These are phyloP conservation scores for Baccha elongata DNA, from an alignment of 2,888 invertebrate species.

Conservation along the genomic window DNA sequence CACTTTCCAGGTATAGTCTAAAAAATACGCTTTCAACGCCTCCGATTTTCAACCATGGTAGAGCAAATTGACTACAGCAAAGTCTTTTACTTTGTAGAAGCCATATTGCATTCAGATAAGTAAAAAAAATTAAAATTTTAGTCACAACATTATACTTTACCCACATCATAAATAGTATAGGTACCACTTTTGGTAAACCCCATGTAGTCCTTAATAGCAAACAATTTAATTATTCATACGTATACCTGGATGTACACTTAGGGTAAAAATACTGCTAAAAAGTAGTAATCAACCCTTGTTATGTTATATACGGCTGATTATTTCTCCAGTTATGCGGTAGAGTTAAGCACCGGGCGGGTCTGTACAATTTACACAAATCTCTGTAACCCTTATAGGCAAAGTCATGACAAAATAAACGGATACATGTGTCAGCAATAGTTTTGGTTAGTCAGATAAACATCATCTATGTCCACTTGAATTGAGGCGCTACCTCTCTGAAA, in stretches of 20 bases:
- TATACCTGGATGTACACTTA: not conserved
- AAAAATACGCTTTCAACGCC: no score
- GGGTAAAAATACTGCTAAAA: not conserved
- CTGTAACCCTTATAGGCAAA: conserved; percentile 75
- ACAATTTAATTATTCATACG: conserved; percentile 2
- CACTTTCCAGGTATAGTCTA: no score
- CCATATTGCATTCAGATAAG: no score
- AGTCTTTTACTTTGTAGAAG: no score
- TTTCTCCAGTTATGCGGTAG: conserved; percentile 42
- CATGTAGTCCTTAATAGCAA: not conserved
- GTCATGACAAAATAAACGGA: conserved; percentile 82
- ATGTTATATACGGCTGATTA: conserved; percentile 57
- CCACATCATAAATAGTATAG: not conserved
- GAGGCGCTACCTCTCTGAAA: conserved; percentile 73
- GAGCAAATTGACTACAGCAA: no score
- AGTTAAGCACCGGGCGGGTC: conserved; percentile 64
- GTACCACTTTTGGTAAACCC: conserved; percentile 42
- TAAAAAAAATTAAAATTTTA: not conserved
- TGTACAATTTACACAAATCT: conserved; percentile 61
- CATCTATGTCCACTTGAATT: conserved; percentile 45
- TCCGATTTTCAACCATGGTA: no score
- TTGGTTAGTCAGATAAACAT: conserved; percentile 82
- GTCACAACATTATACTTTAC: no score
- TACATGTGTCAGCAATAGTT: conserved; percentile 83
- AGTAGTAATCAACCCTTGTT: conserved; percentile 40